Percentiles rank a stretch among this genome's conserved stretches.
These are phyloP conservation scores for Campoplex nolae DNA, from an alignment of 2,888 invertebrate genomes.

Conservation along the genomic window DNA sequence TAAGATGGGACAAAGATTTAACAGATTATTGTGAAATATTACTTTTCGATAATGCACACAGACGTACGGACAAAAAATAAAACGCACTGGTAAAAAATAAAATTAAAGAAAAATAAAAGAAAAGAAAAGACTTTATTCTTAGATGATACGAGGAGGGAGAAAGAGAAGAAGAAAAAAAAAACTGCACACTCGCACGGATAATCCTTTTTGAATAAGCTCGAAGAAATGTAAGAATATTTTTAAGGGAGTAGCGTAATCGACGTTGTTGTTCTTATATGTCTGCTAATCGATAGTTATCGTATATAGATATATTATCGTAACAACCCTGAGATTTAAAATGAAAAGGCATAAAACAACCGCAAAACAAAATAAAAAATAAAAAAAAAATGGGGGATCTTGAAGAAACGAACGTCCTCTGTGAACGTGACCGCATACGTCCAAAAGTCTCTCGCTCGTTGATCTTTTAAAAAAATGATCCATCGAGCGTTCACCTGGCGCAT, in stretches of 20 bases:
- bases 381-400: slow-evolving; percentile 27
- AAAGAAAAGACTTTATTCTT: slow-evolving; percentile 50
- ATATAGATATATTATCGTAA: slow-evolving; percentile 37
- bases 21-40: slow-evolving; percentile 7
- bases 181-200: slow-evolving; percentile 67
- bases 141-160: slow-evolving; percentile 43
- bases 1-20: neutral
- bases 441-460: slow-evolving; percentile 54
- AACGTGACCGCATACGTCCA: slow-evolving; percentile 38
- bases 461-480: slow-evolving; percentile 49
- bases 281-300: slow-evolving; percentile 65
- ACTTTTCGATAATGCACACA: slow-evolving; percentile 14
- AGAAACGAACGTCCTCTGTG: slow-evolving; percentile 24
- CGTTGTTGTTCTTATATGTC: slow-evolving; percentile 68
- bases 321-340: slow-evolving; percentile 24
- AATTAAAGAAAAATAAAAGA: slow-evolving; percentile 1
- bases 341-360: slow-evolving; percentile 18
- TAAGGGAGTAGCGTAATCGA: slow-evolving; percentile 59
- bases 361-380: neutral
- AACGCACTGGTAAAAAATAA: slow-evolving; percentile 23
- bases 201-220: slow-evolving; percentile 60
- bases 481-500: neutral
- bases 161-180: slow-evolving; percentile 16
- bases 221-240: slow-evolving; percentile 52
- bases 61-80: slow-evolving; percentile 43